Conservation (phyloP, 2,888 invertebrate genomes). For the Trachelus iudaicus region DNA sequence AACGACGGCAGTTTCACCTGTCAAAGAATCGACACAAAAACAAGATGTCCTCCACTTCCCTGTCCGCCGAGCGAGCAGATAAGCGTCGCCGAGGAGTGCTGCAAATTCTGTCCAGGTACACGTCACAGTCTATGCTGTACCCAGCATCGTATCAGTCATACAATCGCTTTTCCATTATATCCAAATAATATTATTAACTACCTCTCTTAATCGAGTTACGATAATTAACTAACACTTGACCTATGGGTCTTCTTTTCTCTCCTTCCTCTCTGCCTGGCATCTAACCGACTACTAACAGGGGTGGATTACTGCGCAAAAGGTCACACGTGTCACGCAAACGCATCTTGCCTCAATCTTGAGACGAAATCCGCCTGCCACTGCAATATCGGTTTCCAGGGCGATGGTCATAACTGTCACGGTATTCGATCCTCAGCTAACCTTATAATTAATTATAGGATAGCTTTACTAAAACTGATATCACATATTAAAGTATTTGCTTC, state of each 20-base stretch:
- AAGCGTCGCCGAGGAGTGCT: constrained; percentile 86
- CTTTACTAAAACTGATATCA: background rate
- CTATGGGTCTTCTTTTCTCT: constrained; percentile 17
- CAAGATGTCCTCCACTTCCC: constrained; percentile 80
- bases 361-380: constrained; percentile 93
- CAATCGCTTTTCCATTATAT: background rate
- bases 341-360: constrained; percentile 90
- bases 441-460: background rate
- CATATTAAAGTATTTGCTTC: background rate
- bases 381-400: constrained; percentile 89
- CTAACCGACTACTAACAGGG: constrained; percentile 67
- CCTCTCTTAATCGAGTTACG: background rate
- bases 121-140: background rate
- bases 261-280: constrained; percentile 5
- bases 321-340: constrained; percentile 89
- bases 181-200: background rate
- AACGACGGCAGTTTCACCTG: constrained; percentile 86
- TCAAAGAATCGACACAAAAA: constrained; percentile 77
- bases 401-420: constrained; percentile 84
- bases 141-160: background rate
- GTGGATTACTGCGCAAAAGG: constrained; percentile 91
- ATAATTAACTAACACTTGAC: constrained; percentile 21
- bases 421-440: constrained; percentile 37
- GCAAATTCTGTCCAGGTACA: constrained; percentile 89
- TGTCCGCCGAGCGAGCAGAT: constrained; percentile 84